phyloP scores from a whole-genome alignment of 2,888 invertebrate species.

The Plagiodera versicolora region DNA sequence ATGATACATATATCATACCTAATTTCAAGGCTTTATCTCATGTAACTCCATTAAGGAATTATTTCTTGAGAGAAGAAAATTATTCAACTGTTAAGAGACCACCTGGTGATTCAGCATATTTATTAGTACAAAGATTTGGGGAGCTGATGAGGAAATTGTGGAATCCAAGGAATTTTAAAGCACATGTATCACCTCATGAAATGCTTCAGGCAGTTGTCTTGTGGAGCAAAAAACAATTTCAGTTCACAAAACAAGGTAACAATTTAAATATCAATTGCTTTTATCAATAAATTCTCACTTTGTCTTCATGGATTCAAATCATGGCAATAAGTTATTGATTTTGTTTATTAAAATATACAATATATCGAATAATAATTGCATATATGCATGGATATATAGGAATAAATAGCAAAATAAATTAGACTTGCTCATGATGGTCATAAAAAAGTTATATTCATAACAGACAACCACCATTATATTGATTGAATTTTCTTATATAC shows the following conservation, averaged over 20 bases:
- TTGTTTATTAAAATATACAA: too few species aligned
- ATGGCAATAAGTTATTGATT: too few species aligned
- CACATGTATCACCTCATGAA: conserved; percentile 99
- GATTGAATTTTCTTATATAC: too few species aligned
- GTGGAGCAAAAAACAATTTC: conserved; percentile 95
- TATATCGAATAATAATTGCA: too few species aligned
- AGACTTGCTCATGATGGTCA: too few species aligned
- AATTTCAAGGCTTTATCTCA: conserved; percentile 87
- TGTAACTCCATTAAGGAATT: conserved; percentile 91
- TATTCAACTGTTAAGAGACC: conserved; percentile 87
- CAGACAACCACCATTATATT: too few species aligned
- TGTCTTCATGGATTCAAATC: too few species aligned
- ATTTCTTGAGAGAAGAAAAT: conserved; percentile 91
- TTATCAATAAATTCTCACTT: too few species aligned
- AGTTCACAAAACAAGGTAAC: conserved; percentile 95
- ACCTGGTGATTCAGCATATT: conserved; percentile 91
- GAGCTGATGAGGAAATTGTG: conserved; percentile 96
- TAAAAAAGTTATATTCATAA: too few species aligned
- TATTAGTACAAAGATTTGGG: conserved; percentile 90
- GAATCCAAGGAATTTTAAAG: conserved; percentile 99
- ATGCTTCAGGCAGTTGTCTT: conserved; percentile 98
- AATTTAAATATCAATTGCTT: background rate
- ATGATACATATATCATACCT: too few species aligned
- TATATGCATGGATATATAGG: too few species aligned
- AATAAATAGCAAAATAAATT: too few species aligned